Percentiles rank a stretch among this genome's conserved stretches.
Conservation (phyloP, 2,888 invertebrate species). For the Chymomyza procnemis region DNA sequence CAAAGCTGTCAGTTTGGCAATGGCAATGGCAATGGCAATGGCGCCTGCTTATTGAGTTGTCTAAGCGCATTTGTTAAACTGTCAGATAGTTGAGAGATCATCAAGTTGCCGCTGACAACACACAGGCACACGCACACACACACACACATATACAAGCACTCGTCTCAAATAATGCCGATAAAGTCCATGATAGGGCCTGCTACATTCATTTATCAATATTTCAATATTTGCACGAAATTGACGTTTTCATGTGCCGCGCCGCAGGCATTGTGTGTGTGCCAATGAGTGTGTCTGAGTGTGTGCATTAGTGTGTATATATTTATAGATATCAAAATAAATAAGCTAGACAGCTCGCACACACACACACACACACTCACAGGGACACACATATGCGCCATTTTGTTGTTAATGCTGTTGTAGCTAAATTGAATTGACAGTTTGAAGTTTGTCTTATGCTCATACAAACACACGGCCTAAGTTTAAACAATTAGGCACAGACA, state of each 20-base stretch:
- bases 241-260: background rate
- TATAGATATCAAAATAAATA: background rate
- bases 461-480: background rate
- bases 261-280: background rate
- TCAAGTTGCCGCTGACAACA: constrained; percentile 3
- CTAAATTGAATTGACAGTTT: constrained; percentile 11
- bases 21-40: constrained; percentile 1
- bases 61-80: constrained; percentile 13
- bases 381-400: background rate
- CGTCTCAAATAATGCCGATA: background rate
- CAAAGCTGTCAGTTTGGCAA: constrained; percentile 6
- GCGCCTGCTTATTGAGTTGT: constrained; percentile 16
- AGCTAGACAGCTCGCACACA: background rate
- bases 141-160: background rate
- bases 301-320: no score
- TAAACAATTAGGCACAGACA: background rate
- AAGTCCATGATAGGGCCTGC: background rate
- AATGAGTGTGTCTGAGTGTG: no score
- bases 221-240: background rate
- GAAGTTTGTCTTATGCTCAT: background rate
- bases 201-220: background rate
- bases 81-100: constrained; percentile 12
- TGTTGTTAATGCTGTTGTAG: background rate
- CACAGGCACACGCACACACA: background rate
- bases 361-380: background rate